Evolutionary conservation across 2,113 vertebrate species (phyloP).

Genomic region (Plestiodon gilberti): DNA sequence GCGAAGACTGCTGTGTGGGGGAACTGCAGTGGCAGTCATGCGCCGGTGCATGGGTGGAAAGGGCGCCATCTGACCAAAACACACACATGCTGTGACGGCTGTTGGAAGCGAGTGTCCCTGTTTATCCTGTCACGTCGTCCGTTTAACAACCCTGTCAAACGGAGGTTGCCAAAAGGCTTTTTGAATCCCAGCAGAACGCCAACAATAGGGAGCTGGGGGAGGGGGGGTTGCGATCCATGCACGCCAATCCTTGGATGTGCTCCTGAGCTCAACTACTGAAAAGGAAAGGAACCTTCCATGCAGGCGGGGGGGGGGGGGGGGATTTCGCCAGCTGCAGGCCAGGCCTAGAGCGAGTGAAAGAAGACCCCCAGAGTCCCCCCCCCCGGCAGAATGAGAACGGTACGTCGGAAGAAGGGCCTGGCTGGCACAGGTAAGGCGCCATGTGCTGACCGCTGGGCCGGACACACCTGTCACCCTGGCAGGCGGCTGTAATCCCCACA

Average conservation of each 20-base stretch:
- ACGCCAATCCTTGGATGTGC: neutral
- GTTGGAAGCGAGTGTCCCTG: neutral
- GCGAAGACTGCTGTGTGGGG: too few relatives aligned
- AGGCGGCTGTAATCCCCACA: neutral
- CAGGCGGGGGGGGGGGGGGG: too few relatives aligned
- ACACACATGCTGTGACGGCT: neutral
- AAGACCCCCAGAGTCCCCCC: neutral
- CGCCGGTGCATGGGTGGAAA: too few relatives aligned
- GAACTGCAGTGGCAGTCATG: too few relatives aligned
- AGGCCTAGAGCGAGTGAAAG: slow-evolving; percentile 6
- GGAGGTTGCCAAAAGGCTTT: neutral
- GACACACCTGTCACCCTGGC: accelerated
- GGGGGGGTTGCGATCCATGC: neutral
- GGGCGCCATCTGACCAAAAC: too few relatives aligned
- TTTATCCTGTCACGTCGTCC: neutral
- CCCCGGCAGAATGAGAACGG: accelerated
- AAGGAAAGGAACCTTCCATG: neutral
- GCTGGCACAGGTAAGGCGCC: neutral
- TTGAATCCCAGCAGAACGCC: neutral
- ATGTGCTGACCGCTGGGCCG: neutral
- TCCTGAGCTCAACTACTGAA: neutral
- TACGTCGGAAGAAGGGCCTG: accelerated
- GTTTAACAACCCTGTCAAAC: neutral
- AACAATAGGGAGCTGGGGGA: too few relatives aligned
- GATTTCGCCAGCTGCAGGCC: neutral